A percentile compares a stretch with the other conserved stretches of the same genome.
Conservation (phyloP, 2,888 invertebrate genomes). For the Seira sanloemensis region DNA sequence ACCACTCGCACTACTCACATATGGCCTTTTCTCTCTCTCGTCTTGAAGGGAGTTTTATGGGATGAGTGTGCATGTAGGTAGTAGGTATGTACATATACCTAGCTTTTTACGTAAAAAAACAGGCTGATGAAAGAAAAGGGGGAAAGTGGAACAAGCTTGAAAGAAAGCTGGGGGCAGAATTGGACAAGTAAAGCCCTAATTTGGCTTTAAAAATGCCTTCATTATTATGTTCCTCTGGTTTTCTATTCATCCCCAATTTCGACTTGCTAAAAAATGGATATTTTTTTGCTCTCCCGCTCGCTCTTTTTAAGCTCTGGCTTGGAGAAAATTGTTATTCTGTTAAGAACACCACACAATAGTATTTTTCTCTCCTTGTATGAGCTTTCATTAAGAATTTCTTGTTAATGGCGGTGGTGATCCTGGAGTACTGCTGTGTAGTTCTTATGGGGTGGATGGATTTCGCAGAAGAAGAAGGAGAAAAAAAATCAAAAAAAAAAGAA, state of each 20-base stretch:
- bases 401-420: neutral
- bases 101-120: neutral
- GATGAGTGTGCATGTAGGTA: neutral
- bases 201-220: slow-evolving; percentile 24
- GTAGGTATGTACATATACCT: too few species aligned
- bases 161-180: too few species aligned
- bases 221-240: slow-evolving; percentile 20
- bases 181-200: slow-evolving; percentile 22
- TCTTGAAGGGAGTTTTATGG: slow-evolving; percentile 18
- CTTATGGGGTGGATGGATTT: neutral
- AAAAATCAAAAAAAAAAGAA: too few species aligned
- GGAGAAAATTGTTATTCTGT: slow-evolving; percentile 9
- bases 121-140: neutral
- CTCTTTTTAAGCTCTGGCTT: neutral
- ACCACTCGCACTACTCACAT: slow-evolving; percentile 31
- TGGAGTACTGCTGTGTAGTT: too few species aligned
- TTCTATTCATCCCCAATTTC: slow-evolving; percentile 21
- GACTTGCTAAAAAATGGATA: neutral
- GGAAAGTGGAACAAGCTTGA: slow-evolving; percentile 9
- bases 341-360: neutral
- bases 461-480: neutral
- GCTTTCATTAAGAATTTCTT: slow-evolving; percentile 4
- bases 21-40: slow-evolving; percentile 32
- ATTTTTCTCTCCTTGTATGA: neutral
- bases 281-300: neutral